Evolutionary conservation across 2,797 vertebrate genomes (phyloP), one percentile per base, ranked within the genome.

Genomic region (Hozukius guyotensis): DNA sequence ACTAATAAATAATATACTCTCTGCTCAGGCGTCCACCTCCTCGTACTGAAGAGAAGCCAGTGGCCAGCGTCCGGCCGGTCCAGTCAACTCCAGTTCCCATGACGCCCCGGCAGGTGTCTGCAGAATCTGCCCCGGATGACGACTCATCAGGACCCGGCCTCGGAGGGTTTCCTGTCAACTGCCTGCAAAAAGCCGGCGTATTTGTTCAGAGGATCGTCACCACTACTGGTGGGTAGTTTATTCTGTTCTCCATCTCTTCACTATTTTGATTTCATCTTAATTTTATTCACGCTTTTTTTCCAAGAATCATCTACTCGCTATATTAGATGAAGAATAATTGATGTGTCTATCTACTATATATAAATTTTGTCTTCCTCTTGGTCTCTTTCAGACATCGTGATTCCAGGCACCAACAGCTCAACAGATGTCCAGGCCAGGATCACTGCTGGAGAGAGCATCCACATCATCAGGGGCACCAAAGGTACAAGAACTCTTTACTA

Each of bases 141-240:
- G 46, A 83, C 10, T 80, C 89, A 3, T 75, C 92, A 1, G 91
- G 89, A 79, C 96, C 97, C 90, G 95, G 94, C 83, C 90, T 97
- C 0, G 95, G 96, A 38, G 95, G 96, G 69, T 99, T 99, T 84
- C 97, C 98, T 0, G 97, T 99, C 85, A 99, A 97, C 94, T 99
- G 97, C 93, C 93, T 99, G 73, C 97, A 99, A 75, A 97, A 98
- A 75, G 99, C 98, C 0, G 99, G 99, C 2, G 98, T 99, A 80
- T 96, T 98, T 4, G 97, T 99, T 14, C 99, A 99, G 93, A 98
- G 97, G 87, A 98, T 99, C 49, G 97, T 99, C 92, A 99, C 98
- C 77, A 99, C 97, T 52, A 98, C 98, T 46, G 98, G 98, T 99
- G 49, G 49, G 42, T 46, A 18, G 0, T 46, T 46, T 46, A 16